A percentile compares a stretch with the other conserved stretches of the same genome.
Evolutionary conservation across 1,140 invertebrate genomes (phyloP).

Genomic region (Heliconius nattereri): DNA sequence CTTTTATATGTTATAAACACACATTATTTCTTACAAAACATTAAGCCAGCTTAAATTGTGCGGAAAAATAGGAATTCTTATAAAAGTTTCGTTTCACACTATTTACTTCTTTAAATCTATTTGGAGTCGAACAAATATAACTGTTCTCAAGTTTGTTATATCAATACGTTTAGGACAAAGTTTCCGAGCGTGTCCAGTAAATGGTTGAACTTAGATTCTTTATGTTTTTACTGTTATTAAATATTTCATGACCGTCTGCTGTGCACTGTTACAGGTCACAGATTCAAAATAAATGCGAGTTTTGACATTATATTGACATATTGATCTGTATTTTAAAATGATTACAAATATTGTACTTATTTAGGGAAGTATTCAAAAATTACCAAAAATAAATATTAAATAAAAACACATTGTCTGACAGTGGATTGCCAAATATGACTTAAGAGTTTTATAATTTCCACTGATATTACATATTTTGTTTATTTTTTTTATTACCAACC

Average conservation of each 20-base stretch:
- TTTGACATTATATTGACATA: neutral
- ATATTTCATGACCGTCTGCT: neutral
- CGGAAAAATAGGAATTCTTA: neutral
- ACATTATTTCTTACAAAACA: neutral
- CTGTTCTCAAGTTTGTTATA: conserved; percentile 5
- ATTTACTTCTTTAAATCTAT: conserved; percentile 14
- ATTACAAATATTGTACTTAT: too few relatives aligned
- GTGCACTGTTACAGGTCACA: neutral
- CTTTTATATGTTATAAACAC: neutral
- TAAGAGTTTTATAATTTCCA: too few relatives aligned
- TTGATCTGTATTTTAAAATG: neutral
- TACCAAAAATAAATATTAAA: too few relatives aligned
- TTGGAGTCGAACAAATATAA: conserved; percentile 4
- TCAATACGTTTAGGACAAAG: conserved; percentile 5
- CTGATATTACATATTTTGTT: too few relatives aligned
- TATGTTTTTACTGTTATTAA: conserved; percentile 3
- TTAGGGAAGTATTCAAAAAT: too few relatives aligned
- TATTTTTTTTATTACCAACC: too few relatives aligned
- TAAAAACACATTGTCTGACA: too few relatives aligned
- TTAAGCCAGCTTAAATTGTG: neutral
- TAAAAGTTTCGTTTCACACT: neutral
- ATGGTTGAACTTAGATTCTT: neutral
- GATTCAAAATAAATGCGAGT: neutral
- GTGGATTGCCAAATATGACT: too few relatives aligned
- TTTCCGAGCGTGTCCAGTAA: conserved; percentile 5